Evolutionary conservation across 1,140 invertebrate genomes (phyloP).

Genomic region (Phthorimaea operculella): DNA sequence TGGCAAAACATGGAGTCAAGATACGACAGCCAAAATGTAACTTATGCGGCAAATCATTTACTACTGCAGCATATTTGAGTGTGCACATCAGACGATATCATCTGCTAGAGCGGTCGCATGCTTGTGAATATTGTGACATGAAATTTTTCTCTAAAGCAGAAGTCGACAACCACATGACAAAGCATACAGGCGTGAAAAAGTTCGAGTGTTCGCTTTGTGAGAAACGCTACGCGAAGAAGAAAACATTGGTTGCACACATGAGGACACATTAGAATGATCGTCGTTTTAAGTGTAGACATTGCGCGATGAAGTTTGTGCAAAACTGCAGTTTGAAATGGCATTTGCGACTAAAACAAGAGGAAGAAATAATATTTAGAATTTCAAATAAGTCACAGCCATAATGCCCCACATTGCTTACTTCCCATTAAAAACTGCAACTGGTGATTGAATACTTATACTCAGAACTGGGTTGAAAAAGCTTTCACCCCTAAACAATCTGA

Average conservation of each 20-base stretch:
- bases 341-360: slow-evolving; percentile 8
- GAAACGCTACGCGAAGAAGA: slow-evolving; percentile 54
- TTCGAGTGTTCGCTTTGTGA: slow-evolving; percentile 41
- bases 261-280: slow-evolving; percentile 61
- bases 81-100: slow-evolving; percentile 24
- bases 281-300: slow-evolving; percentile 49
- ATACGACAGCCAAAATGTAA: slow-evolving; percentile 26
- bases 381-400: too few relatives aligned
- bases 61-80: slow-evolving; percentile 5
- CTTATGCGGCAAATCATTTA: slow-evolving; percentile 22
- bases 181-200: slow-evolving; percentile 25
- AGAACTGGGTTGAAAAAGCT: too few relatives aligned
- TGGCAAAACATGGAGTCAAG: slow-evolving; percentile 15
- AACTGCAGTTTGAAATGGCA: slow-evolving; percentile 22
- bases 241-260: slow-evolving; percentile 63
- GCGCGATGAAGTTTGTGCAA: slow-evolving; percentile 45
- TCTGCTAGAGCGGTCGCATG: slow-evolving; percentile 20
- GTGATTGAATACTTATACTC: too few relatives aligned
- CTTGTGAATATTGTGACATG: slow-evolving; percentile 31
- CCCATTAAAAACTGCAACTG: too few relatives aligned
- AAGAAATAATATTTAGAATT: not conserved
- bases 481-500: too few relatives aligned
- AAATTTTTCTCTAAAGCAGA: slow-evolving; percentile 18
- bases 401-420: too few relatives aligned
- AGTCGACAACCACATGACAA: slow-evolving; percentile 29